Base-by-base conservation (phyloP, 2,888 invertebrate genomes). In the Hylaea fasciaria region DNA sequence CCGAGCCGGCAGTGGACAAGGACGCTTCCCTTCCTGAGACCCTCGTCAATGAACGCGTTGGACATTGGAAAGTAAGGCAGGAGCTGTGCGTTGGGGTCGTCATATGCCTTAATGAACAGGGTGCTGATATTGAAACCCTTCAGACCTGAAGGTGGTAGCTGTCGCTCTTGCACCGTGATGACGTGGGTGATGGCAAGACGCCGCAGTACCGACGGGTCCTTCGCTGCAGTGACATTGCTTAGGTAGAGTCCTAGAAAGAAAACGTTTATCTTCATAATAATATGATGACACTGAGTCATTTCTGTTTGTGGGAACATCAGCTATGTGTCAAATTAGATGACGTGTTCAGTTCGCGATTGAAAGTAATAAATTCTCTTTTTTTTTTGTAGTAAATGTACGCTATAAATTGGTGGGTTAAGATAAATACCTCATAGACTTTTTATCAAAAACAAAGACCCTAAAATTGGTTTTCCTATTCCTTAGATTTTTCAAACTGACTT, bases 1-100 rank as follows among this genome's bases (percentile, higher is more conserved):
- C 98, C 98, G 51, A 98, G 98, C 80, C 98, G 98, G 86, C 98
- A 98, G 88, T 98, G 98, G 63, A 98, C 95, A 80, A 98, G 93
- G 41, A 98, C 97, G 76, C 95, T 89, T 0, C 92, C 92, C 17
- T 94, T 79, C 91, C 94, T 75, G 92, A 96, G 57, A 82, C 94
- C 90, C 93, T 95, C 87, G 11, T 88, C 83, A 57, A 92, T 92
- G 69, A 91, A 92, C 5, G 87, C 76, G 73, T 92, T 91, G 74
- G 91, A 83, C 84, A 91, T 86, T 62, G 92, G 91, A 78, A 92
- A 92, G 80, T 89, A 91, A 74, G 90, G 79, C 74, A 91, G 58
- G 69, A 92, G 80, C 77, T 91, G 81, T 78, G 90, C 86, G 47
- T 82, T 73, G 79, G 89, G 86, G 76, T 78, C 79, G 82, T 92